A percentile compares a stretch with the other conserved stretches of the same genome.
These are phyloP conservation scores for Ostrea denselamellosa DNA, from an alignment of 1,140 invertebrate genomes.

Conservation along the genomic window DNA sequence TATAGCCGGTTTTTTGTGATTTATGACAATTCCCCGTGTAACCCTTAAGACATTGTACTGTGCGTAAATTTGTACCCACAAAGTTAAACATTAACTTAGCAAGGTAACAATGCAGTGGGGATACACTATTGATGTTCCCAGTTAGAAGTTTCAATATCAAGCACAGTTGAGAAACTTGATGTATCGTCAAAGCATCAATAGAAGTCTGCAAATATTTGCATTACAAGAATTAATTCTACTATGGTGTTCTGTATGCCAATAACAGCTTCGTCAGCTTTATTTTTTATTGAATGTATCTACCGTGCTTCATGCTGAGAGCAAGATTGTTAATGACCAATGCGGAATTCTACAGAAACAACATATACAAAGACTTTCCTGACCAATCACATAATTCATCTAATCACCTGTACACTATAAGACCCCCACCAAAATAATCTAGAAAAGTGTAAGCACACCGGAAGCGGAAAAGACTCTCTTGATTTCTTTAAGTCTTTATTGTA, in stretches of 20 bases:
- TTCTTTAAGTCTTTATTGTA: too few species aligned
- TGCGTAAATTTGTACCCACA: not conserved
- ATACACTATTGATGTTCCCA: not conserved
- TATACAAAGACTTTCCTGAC: too few species aligned
- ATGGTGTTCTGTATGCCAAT: not conserved
- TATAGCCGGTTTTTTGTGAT: not conserved
- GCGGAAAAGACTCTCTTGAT: too few species aligned
- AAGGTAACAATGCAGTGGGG: not conserved
- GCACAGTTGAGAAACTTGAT: not conserved
- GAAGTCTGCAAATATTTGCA: conserved; percentile 10
- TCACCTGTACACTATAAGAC: too few species aligned
- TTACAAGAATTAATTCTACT: conserved; percentile 8
- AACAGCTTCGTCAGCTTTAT: not conserved
- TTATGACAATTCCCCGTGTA: not conserved
- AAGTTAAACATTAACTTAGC: not conserved
- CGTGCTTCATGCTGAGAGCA: not conserved
- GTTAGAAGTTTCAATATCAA: not conserved
- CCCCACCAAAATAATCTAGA: too few species aligned
- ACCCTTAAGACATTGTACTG: not conserved
- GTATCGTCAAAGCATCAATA: not conserved
- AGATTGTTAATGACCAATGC: not conserved
- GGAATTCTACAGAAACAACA: too few species aligned
- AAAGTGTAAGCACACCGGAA: too few species aligned
- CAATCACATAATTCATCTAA: too few species aligned
- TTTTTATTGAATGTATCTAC: not conserved